These are phyloP conservation scores for Patella pellucida DNA, from an alignment of 2,888 invertebrate genomes.

Conservation along the genomic window DNA sequence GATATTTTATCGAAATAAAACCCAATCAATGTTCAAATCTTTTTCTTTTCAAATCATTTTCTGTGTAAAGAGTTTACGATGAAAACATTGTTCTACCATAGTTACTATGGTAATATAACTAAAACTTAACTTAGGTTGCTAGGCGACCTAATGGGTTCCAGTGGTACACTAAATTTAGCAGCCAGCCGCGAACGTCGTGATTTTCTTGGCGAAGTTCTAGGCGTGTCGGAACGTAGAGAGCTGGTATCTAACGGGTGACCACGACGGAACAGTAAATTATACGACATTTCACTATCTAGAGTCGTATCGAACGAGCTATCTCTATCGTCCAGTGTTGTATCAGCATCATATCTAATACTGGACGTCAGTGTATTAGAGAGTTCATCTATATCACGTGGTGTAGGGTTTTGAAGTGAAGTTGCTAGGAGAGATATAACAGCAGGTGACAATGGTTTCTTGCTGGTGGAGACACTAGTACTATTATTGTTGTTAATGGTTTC, in stretches of 20 bases:
- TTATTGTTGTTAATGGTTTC: background rate
- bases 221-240: conserved; percentile 48
- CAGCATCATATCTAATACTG: background rate
- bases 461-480: background rate
- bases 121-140: no score
- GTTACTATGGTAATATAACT: no score
- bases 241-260: conserved; percentile 57
- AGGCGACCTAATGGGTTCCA: conserved; percentile 15
- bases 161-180: conserved; percentile 54
- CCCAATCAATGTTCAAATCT: no score
- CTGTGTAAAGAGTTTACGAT: no score
- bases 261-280: conserved; percentile 47
- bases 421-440: conserved; percentile 1
- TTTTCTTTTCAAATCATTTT: no score
- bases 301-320: conserved; percentile 34
- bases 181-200: conserved; percentile 50
- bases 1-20: no score
- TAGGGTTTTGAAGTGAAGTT: conserved; percentile 4
- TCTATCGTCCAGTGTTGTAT: conserved; percentile 8
- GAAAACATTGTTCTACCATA: no score
- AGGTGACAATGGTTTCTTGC: conserved; percentile 4
- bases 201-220: conserved; percentile 44
- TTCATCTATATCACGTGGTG: background rate
- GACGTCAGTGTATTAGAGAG: background rate
- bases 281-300: conserved; percentile 41